Conservation (phyloP, 2,113 vertebrate genomes). For the Ptilorrhoa leucosticta region DNA sequence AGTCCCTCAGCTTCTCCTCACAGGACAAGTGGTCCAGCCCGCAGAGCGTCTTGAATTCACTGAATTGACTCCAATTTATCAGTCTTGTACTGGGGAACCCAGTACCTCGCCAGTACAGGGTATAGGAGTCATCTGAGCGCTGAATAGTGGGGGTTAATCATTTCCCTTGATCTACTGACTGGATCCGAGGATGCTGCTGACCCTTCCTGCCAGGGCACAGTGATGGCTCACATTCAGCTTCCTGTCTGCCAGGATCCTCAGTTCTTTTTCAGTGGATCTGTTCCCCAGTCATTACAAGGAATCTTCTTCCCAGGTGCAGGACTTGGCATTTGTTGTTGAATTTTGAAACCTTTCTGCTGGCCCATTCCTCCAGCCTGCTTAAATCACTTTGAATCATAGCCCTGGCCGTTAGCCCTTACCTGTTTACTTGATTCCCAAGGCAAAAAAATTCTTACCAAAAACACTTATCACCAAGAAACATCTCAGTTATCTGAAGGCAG, state of each 20-base stretch:
- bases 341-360: neutral
- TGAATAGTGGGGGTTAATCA: neutral
- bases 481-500: neutral
- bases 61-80: neutral
- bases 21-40: neutral
- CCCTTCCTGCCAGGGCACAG: neutral
- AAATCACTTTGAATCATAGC: neutral
- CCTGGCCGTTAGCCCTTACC: neutral
- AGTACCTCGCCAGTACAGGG: neutral
- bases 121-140: neutral
- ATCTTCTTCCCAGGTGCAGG: neutral
- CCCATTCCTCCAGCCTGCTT: neutral
- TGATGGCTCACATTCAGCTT: neutral
- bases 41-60: neutral
- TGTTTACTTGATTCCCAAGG: neutral
- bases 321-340: neutral
- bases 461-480: neutral
- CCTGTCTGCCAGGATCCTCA: neutral
- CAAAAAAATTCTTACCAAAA: neutral
- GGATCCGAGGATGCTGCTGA: neutral
- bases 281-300: neutral
- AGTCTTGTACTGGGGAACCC: neutral
- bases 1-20: neutral
- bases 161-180: neutral
- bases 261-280: neutral